phyloP scores from a whole-genome alignment of 2,113 vertebrate genomes.

The Macaca nemestrina region DNA sequence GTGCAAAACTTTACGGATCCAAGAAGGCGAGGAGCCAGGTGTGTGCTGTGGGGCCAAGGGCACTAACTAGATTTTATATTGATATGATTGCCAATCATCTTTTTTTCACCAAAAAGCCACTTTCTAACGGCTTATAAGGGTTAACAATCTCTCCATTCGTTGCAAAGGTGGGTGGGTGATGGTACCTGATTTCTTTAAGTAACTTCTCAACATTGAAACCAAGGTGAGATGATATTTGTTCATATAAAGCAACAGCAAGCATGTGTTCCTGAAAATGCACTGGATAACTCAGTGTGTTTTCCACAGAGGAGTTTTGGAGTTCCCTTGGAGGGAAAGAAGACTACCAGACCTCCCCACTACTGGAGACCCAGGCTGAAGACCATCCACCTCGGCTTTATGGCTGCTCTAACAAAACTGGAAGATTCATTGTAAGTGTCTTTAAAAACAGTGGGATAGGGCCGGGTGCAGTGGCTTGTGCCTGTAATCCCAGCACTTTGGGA shows the following conservation, averaged over 20 bases:
- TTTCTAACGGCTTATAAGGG: not conserved
- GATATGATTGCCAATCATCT: not conserved
- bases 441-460: not conserved
- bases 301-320: constrained; percentile 90
- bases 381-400: constrained; percentile 90
- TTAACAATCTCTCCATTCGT: not conserved
- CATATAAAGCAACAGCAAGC: not conserved
- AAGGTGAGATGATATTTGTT: not conserved
- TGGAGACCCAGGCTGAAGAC: constrained; percentile 83
- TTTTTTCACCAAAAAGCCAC: not conserved
- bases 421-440: constrained; percentile 88
- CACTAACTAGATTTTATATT: not conserved
- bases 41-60: not conserved
- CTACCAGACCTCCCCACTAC: constrained; percentile 91
- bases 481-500: too few species aligned
- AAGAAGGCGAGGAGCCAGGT: constrained; percentile 92
- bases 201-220: not conserved
- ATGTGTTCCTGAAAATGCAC: not conserved
- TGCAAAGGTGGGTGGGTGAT: not conserved
- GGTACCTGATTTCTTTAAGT: not conserved
- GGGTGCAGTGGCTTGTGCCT: too few species aligned
- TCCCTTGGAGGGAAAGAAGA: constrained; percentile 88
- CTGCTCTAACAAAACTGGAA: constrained; percentile 95
- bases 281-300: constrained; percentile 29
- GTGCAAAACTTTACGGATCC: constrained; percentile 82